Conservation (phyloP, 2,888 invertebrate genomes). For the Leptura quadrifasciata region DNA sequence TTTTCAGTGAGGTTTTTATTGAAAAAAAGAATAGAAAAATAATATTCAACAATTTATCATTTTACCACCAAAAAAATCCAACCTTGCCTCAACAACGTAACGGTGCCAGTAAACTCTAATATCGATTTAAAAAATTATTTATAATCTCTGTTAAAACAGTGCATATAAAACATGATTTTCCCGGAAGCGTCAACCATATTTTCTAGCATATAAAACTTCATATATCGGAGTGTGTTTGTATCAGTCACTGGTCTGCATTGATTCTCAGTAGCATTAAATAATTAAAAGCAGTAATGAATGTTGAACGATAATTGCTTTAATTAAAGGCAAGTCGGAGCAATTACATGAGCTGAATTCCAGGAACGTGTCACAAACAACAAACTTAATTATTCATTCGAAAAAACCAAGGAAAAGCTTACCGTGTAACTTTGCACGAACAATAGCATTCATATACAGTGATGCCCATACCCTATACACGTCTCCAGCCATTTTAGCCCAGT, state of each 20-base stretch:
- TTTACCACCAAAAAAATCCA: not conserved
- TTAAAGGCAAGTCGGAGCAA: conserved; percentile 54
- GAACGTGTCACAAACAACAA: conserved; percentile 54
- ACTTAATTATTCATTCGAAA: conserved; percentile 54
- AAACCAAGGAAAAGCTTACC: conserved; percentile 49
- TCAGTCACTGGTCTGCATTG: conserved; percentile 47
- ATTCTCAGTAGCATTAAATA: conserved; percentile 50
- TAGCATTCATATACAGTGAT: conserved; percentile 1
- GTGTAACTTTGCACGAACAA: conserved; percentile 8
- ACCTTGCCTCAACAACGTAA: not conserved
- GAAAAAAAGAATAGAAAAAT: too few relatives aligned
- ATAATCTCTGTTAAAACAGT: conserved; percentile 27
- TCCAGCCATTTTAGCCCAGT: too few relatives aligned
- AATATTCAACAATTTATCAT: too few relatives aligned
- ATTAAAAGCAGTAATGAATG: conserved; percentile 52
- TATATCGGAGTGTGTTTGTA: conserved; percentile 34
- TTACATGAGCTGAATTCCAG: conserved; percentile 49
- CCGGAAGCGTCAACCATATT: conserved; percentile 35
- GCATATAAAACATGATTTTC: conserved; percentile 32
- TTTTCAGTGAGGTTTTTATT: too few relatives aligned
- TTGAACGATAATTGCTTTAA: conserved; percentile 57
- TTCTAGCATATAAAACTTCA: conserved; percentile 10
- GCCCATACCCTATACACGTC: not conserved
- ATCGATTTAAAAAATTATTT: conserved; percentile 31
- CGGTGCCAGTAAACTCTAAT: not conserved